Percentiles rank a stretch among this genome's conserved stretches.
These are phyloP conservation scores for Kryptopterus vitreolus DNA, from an alignment of 2,797 vertebrate genomes.

Conservation along the genomic window DNA sequence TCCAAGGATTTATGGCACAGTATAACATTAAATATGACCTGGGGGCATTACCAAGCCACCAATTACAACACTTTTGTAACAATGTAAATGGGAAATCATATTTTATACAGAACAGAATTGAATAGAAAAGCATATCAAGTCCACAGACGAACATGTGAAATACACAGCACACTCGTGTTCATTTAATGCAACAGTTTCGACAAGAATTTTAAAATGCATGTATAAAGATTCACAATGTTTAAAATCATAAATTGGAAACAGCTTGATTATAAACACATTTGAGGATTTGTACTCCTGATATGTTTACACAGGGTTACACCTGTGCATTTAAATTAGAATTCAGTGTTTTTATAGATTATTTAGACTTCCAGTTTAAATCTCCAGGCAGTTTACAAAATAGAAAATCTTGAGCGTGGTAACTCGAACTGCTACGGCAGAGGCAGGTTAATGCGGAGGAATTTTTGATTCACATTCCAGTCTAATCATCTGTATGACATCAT, in stretches of 20 bases:
- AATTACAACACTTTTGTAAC: not conserved
- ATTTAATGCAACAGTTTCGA: not conserved
- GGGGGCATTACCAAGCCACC: not conserved
- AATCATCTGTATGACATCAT: not conserved
- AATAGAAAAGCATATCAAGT: conserved; percentile 26
- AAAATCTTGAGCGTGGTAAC: not conserved
- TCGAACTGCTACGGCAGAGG: not conserved
- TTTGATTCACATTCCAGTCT: not conserved
- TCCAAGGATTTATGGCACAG: conserved; percentile 28
- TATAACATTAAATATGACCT: not conserved
- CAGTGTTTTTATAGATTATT: conserved; percentile 24
- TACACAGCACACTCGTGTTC: not conserved
- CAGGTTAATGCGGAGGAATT: not conserved
- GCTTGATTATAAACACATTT: no score
- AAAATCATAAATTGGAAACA: conserved; percentile 9
- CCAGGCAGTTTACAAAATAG: conserved; percentile 8
- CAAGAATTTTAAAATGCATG: not conserved
- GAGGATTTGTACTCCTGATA: conserved; percentile 8
- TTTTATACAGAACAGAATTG: not conserved
- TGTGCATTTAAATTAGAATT: conserved; percentile 9
- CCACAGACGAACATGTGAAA: not conserved
- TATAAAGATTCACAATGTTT: conserved; percentile 19
- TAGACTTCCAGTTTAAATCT: conserved; percentile 23
- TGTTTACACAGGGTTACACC: not conserved
- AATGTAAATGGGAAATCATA: not conserved